Evolutionary conservation across 2,888 invertebrate species (phyloP).

Genomic region (Cephus pygmeus): DNA sequence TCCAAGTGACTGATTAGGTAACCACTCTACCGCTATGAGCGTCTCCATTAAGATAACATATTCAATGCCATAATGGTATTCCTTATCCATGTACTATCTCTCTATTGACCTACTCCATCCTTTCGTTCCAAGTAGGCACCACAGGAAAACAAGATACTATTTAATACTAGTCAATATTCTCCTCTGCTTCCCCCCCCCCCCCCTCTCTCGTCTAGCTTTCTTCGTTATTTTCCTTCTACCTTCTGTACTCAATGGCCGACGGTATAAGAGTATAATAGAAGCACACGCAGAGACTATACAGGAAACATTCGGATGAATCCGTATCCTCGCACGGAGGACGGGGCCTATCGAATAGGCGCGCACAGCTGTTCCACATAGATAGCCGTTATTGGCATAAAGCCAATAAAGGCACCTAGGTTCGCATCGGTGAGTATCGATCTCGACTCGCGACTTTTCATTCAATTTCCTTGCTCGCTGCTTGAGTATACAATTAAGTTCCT

Average conservation of each 20-base stretch:
- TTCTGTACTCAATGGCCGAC: not conserved
- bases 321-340: not conserved
- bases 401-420: constrained; percentile 53
- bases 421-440: constrained; percentile 35
- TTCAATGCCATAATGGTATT: constrained; percentile 38
- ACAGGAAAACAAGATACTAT: not conserved
- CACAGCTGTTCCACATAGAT: constrained; percentile 64
- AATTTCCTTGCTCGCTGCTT: constrained; percentile 22
- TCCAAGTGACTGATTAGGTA: not conserved
- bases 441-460: constrained; percentile 32
- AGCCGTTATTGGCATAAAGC: constrained; percentile 60
- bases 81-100: constrained; percentile 19
- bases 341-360: constrained; percentile 36
- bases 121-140: not conserved
- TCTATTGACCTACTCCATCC: not conserved
- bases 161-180: constrained; percentile 7
- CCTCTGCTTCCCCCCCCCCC: not conserved
- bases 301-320: not conserved
- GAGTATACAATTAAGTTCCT: not conserved
- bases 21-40: constrained; percentile 31
- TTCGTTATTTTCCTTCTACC: constrained; percentile 13
- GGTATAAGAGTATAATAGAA: not conserved
- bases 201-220: not conserved
- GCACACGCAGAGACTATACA: not conserved
- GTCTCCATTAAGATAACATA: constrained; percentile 43